phyloP scores from a whole-genome alignment of 2,113 vertebrate species.

The Solea senegalensis region DNA sequence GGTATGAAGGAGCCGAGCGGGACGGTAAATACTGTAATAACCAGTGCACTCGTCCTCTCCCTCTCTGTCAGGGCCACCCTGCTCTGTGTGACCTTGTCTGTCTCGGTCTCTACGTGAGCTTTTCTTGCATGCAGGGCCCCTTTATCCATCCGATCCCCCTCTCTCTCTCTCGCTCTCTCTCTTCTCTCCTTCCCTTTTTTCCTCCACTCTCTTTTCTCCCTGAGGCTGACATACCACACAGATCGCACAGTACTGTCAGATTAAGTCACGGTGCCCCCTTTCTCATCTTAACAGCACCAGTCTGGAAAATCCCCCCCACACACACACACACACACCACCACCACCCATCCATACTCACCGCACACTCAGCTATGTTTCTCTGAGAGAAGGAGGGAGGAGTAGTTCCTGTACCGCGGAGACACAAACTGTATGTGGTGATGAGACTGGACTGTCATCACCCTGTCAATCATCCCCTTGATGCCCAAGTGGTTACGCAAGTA shows the following conservation, averaged over 20 bases:
- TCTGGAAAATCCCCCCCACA: conserved; percentile 28
- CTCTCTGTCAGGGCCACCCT: conserved; percentile 76
- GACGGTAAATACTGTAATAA: conserved; percentile 68
- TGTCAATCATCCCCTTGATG: conserved; percentile 70
- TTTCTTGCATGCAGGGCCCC: conserved; percentile 70
- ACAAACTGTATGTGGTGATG: conserved; percentile 56
- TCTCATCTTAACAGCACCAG: conserved; percentile 72
- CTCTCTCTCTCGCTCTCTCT: conserved; percentile 57
- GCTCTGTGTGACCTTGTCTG: conserved; percentile 82
- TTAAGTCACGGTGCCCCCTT: conserved; percentile 77
- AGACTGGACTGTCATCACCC: conserved; percentile 68
- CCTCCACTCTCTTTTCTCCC: conserved; percentile 60
- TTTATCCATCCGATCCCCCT: conserved; percentile 74
- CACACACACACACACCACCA: too few relatives aligned
- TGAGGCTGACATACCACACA: conserved; percentile 80
- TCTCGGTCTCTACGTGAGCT: conserved; percentile 72
- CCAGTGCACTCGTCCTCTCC: conserved; percentile 50
- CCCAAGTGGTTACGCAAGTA: conserved; percentile 18
- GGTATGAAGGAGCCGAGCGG: conserved; percentile 32
- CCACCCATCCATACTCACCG: conserved; percentile 47
- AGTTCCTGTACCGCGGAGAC: conserved; percentile 66
- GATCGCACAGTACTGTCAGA: conserved; percentile 79
- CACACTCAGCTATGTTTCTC: conserved; percentile 50
- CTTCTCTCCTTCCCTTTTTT: conserved; percentile 41
- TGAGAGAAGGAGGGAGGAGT: conserved; percentile 43